Percentiles rank a stretch among this genome's conserved stretches.
phyloP scores from a whole-genome alignment of 2,113 vertebrate species.

The Acinonyx jubatus region DNA sequence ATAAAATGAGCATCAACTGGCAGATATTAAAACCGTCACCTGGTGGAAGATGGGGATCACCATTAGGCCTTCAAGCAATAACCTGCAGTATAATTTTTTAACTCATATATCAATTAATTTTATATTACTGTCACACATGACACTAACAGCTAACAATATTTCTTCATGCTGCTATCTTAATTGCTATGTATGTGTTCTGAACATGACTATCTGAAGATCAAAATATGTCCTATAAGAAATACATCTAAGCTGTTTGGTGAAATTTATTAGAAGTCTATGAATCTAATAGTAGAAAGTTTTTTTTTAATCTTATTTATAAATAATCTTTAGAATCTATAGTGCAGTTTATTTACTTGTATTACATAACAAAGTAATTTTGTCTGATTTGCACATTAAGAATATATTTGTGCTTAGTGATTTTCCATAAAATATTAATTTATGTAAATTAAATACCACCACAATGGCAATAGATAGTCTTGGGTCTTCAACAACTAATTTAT shows the following conservation, averaged over 20 bases:
- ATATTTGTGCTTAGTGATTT: neutral
- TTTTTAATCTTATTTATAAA: neutral
- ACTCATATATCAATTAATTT: constrained; percentile 54
- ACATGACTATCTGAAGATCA: constrained; percentile 9
- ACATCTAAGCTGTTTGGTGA: neutral
- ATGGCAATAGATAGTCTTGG: neutral
- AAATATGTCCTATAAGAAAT: constrained; percentile 32
- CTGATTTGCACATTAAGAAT: neutral
- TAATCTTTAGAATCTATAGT: neutral
- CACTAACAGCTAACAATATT: constrained; percentile 57
- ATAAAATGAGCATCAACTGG: constrained; percentile 34
- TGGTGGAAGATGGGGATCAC: constrained; percentile 53
- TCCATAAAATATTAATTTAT: neutral
- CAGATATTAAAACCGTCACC: constrained; percentile 71
- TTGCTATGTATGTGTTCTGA: constrained; percentile 11
- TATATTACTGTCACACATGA: constrained; percentile 75
- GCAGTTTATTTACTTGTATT: rapidly evolving
- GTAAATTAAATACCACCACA: neutral
- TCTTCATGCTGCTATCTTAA: constrained; percentile 62
- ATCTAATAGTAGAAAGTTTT: neutral
- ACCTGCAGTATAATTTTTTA: constrained; percentile 69
- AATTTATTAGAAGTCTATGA: constrained; percentile 1
- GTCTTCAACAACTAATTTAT: neutral
- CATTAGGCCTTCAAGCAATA: constrained; percentile 51
- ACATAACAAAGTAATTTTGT: neutral